phyloP scores from a whole-genome alignment of 2,113 vertebrate genomes.

The Procapra przewalskii region DNA sequence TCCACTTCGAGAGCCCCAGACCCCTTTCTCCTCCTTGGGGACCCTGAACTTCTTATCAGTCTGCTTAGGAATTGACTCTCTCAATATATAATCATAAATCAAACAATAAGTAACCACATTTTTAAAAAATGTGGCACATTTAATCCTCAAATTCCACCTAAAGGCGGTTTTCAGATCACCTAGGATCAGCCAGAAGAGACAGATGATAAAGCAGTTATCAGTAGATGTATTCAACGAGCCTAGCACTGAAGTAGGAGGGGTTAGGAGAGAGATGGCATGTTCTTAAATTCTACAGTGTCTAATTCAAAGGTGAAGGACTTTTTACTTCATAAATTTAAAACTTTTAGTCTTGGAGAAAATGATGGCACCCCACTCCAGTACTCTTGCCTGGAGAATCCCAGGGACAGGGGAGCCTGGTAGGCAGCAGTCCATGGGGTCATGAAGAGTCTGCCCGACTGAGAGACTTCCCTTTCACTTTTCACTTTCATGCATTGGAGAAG shows the following conservation, averaged over 20 bases:
- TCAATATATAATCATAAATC: not conserved
- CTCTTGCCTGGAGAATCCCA: no score
- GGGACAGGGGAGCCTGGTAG: no score
- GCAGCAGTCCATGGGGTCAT: no score
- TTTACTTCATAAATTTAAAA: not conserved
- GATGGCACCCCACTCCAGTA: no score
- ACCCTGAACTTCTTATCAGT: not conserved
- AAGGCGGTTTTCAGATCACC: not conserved
- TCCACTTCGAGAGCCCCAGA: not conserved
- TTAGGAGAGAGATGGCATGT: not conserved
- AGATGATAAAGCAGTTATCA: not conserved
- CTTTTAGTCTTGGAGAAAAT: no score
- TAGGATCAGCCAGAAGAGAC: not conserved
- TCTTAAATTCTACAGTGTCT: not conserved
- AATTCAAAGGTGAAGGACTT: not conserved
- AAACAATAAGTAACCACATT: not conserved
- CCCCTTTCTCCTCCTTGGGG: not conserved
- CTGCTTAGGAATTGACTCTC: not conserved
- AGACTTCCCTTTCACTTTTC: no score
- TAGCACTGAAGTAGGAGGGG: not conserved
- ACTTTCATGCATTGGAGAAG: no score
- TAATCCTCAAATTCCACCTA: not conserved
- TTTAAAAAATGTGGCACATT: not conserved
- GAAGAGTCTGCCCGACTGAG: fast-evolving
- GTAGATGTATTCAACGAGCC: not conserved